Conservation (phyloP, 2,797 vertebrate species). For the Petrocephalus schoutedeni region DNA sequence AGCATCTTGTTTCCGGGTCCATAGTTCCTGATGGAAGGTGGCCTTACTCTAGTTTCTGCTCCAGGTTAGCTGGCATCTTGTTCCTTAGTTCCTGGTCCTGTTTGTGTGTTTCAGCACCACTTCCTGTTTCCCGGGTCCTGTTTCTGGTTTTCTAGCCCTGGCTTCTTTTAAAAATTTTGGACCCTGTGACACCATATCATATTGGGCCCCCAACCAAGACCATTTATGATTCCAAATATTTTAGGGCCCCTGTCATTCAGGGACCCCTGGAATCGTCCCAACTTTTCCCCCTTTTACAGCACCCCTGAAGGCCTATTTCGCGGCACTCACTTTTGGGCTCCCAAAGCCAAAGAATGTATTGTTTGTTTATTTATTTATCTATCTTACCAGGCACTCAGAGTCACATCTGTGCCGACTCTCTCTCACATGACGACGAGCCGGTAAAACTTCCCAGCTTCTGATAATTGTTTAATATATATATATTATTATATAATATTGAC, state of each 20-base stretch:
- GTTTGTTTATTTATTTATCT: not conserved
- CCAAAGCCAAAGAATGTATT: not conserved
- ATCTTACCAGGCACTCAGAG: not conserved
- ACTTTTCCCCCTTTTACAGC: not conserved
- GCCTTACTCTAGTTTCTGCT: not conserved
- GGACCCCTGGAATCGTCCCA: not conserved
- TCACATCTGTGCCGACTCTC: not conserved
- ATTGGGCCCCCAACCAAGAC: not conserved
- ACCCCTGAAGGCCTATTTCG: not conserved
- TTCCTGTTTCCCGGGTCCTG: not conserved
- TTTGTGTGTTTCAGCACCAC: not conserved
- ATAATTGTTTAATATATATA: not conserved
- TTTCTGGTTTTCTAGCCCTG: too few species aligned
- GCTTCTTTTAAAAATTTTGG: not conserved
- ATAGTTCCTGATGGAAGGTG: not conserved
- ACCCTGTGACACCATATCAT: not conserved
- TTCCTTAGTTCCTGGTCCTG: not conserved
- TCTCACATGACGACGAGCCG: not conserved
- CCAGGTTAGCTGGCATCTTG: not conserved
- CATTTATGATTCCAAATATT: not conserved
- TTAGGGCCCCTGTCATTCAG: not conserved
- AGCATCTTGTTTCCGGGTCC: too few species aligned
- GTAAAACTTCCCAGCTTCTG: not conserved
- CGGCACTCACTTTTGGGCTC: not conserved
- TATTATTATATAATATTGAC: too few species aligned